These are phyloP conservation scores for Hypselothyrea guttata DNA, from an alignment of 2,888 invertebrate species.

Conservation along the genomic window DNA sequence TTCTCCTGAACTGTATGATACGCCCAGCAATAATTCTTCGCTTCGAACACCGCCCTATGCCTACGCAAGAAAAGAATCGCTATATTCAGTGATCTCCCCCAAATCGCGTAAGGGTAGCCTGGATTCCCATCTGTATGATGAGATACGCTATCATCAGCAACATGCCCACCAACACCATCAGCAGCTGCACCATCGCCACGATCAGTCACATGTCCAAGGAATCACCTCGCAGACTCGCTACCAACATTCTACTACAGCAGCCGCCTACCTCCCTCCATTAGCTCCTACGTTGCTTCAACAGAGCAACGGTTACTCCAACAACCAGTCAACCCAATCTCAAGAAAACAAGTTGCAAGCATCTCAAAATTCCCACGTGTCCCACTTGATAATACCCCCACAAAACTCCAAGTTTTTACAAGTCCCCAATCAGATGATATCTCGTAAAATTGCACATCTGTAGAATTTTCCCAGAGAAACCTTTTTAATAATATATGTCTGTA, in stretches of 20 bases:
- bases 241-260: conserved; percentile 60
- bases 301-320: conserved; percentile 15
- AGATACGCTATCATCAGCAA: conserved; percentile 80
- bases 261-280: conserved; percentile 55
- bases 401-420: conserved; percentile 77
- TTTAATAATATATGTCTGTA: not conserved
- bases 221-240: conserved; percentile 39
- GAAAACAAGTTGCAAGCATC: conserved; percentile 27
- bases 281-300: conserved; percentile 17
- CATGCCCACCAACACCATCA: conserved; percentile 55
- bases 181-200: conserved; percentile 34
- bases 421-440: conserved; percentile 60
- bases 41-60: conserved; percentile 76
- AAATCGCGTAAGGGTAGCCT: conserved; percentile 81
- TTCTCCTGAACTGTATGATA: conserved; percentile 80
- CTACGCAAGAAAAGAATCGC: conserved; percentile 80
- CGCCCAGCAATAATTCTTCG: conserved; percentile 80
- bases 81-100: conserved; percentile 79
- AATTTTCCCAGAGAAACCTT: not conserved
- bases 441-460: conserved; percentile 70
- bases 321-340: conserved; percentile 19
- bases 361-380: conserved; percentile 60
- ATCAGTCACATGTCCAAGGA: conserved; percentile 16
- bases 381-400: conserved; percentile 78
- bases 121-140: conserved; percentile 81